Evolutionary conservation across 1,140 invertebrate genomes (phyloP), one percentile per base, ranked within the genome.

Genomic region (Orussus abietinus): DNA sequence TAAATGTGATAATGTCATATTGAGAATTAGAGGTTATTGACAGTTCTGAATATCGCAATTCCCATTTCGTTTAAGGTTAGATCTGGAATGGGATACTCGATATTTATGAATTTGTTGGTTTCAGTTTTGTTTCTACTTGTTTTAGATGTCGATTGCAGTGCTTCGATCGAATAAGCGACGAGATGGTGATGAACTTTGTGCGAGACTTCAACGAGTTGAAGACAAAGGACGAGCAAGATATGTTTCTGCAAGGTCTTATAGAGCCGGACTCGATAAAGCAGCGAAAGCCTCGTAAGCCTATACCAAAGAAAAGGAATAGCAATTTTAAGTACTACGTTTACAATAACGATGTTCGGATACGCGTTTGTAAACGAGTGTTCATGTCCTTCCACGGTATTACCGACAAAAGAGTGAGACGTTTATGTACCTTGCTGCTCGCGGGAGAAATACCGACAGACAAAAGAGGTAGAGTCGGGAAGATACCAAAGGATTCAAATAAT

Each of bases 301-400:
- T 25, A n/a, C 22, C 22, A 7, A 25, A 25, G 22, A 25, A 25
- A 25, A 6, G 22, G 22, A 25, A n/a, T 25, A 25, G 22, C n/a
- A 25, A 25, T 25, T 25, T 25, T 25, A 25, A 25, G n/a, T 25
- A 25, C n/a, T 25, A 25, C n/a, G 22, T 25, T 6, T 25, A 25
- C 22, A 25, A 25, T n/a, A 25, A n/a, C n/a, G 22, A 25, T 25
- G n/a, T n/a, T 25, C 6, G 22, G 22, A 25, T 25, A 25, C 22
- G 22, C n/a, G 22, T 25, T 25, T 25, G 22, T 25, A 25, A 25
- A n/a, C 6, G 22, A 25, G 22, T 25, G 6, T 25, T 25, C n/a
- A 25, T 25, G 22, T 25, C n/a, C 22, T 25, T 25, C n/a, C 22
- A 25, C n/a, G 22, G 22, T 25, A 25, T 25, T n/a, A 25, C 22